A percentile compares a stretch with the other conserved stretches of the same genome.
Evolutionary conservation across 2,888 invertebrate species (phyloP).

Genomic region (Drosophila prostipennis): DNA sequence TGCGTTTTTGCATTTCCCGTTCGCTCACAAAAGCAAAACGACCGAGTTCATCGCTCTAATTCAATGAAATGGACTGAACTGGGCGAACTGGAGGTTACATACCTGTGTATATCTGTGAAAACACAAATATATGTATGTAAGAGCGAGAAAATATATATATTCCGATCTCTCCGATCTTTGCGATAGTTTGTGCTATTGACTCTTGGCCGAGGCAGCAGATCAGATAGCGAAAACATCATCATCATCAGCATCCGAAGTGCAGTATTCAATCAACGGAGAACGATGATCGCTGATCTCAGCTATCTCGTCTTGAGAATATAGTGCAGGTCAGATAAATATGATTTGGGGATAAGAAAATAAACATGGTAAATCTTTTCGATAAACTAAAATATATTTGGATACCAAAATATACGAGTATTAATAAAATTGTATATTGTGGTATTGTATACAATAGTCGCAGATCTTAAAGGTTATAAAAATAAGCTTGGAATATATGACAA

Average conservation of each 20-base stretch:
- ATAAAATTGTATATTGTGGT: too few relatives aligned
- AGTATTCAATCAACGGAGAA: constrained; percentile 31
- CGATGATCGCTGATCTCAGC: constrained; percentile 57
- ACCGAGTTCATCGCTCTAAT: constrained; percentile 82
- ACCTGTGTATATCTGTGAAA: constrained; percentile 25
- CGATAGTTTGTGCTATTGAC: constrained; percentile 65
- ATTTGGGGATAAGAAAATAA: constrained; percentile 12
- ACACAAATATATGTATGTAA: constrained; percentile 17
- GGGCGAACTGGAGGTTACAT: constrained; percentile 19
- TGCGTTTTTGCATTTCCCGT: constrained; percentile 55
- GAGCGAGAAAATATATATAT: background rate
- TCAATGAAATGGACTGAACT: constrained; percentile 65
- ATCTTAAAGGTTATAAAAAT: too few relatives aligned
- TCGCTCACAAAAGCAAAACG: constrained; percentile 59
- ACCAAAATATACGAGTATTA: too few relatives aligned
- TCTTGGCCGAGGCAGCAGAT: constrained; percentile 61
- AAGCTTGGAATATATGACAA: too few relatives aligned
- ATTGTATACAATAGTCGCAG: too few relatives aligned
- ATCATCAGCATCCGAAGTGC: constrained; percentile 23
- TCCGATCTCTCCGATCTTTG: constrained; percentile 15
- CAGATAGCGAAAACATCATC: constrained; percentile 51
- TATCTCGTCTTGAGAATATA: constrained; percentile 43
- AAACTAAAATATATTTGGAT: background rate
- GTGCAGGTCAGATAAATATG: constrained; percentile 32
- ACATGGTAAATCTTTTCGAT: too few relatives aligned